Base-by-base conservation (phyloP, 2,888 invertebrate species). In the Muschampia plurimacula region DNA sequence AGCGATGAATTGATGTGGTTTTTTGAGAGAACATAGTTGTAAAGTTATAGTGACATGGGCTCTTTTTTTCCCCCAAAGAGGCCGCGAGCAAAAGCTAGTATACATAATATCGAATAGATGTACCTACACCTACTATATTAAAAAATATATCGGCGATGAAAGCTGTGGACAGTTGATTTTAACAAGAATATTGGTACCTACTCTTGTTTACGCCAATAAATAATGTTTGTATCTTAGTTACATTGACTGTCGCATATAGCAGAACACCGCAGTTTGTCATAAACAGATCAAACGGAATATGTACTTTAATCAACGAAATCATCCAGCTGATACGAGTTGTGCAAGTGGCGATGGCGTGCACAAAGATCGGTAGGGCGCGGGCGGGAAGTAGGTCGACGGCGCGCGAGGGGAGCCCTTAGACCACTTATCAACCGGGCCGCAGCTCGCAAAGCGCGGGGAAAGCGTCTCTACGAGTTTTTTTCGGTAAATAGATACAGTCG, bases 281-380 rank as follows among this genome's bases (percentile, higher is more conserved):
- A 74, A 69, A 71, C 74, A 71, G 74, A 75, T 75, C 75, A 67
- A 76, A 76, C 74, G 72, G 74, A 72, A 74, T 76, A 75, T 22
- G 22, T 22, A 22, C 63, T 76, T 75, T 75, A 75, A 75, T 76
- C 75, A 76, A 72, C 71, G 71, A 67, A 85, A 90, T 90, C 89
- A 88, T 89, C 89, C 92, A 92, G 91, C 92, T 93, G 92, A 92
- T 93, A 92, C 74, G 83, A 84, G 90, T 92, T 92, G 92, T 92
- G 92, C 92, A 93, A 93, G 91, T 89, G 86, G 44, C 86, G 85
- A 91, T 89, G 86, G 44, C 86, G 85, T 87, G 90, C 91, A 89
- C 91, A 92, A 91, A 92, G 92, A 93, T 92, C 91, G 91, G 86
- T 85, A 89, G 90, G 90, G 89, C 90, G 88, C 85, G 86, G 87